These are phyloP conservation scores for Acleris literana DNA, from an alignment of 2,888 invertebrate genomes.

Conservation along the genomic window DNA sequence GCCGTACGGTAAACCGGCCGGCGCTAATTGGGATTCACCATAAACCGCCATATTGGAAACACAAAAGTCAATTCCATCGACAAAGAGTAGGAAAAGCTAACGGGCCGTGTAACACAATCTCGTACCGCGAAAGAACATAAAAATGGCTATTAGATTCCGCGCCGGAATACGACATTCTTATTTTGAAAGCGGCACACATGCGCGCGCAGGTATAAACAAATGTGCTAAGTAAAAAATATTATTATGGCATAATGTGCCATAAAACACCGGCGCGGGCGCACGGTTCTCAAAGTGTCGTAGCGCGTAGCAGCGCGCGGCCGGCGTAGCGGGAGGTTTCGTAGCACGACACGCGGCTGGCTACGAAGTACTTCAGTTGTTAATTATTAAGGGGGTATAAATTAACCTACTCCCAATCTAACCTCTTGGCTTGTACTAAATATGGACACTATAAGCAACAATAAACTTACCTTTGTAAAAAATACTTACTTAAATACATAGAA, in stretches of 20 bases:
- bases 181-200: slow-evolving; percentile 51
- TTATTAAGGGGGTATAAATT: too few relatives aligned
- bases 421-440: too few relatives aligned
- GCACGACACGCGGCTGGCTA: slow-evolving; percentile 2
- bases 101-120: slow-evolving; percentile 66
- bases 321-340: slow-evolving; percentile 20
- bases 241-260: slow-evolving; percentile 80
- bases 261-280: slow-evolving; percentile 67
- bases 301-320: slow-evolving; percentile 41
- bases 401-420: too few relatives aligned
- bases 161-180: slow-evolving; percentile 68
- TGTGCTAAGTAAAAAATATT: slow-evolving; percentile 83
- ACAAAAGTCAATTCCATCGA: slow-evolving; percentile 54
- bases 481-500: too few relatives aligned
- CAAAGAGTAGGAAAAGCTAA: slow-evolving; percentile 57
- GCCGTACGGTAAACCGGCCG: slow-evolving; percentile 51
- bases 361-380: neutral
- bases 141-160: slow-evolving; percentile 71
- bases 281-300: slow-evolving; percentile 63
- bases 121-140: slow-evolving; percentile 77
- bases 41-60: slow-evolving; percentile 54
- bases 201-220: slow-evolving; percentile 62
- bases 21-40: slow-evolving; percentile 53
- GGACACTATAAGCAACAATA: too few relatives aligned
- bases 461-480: too few relatives aligned